Evolutionary conservation across 1,140 invertebrate genomes (phyloP), one percentile per base, ranked within the genome.

Genomic region (Monochamus saltuarius): DNA sequence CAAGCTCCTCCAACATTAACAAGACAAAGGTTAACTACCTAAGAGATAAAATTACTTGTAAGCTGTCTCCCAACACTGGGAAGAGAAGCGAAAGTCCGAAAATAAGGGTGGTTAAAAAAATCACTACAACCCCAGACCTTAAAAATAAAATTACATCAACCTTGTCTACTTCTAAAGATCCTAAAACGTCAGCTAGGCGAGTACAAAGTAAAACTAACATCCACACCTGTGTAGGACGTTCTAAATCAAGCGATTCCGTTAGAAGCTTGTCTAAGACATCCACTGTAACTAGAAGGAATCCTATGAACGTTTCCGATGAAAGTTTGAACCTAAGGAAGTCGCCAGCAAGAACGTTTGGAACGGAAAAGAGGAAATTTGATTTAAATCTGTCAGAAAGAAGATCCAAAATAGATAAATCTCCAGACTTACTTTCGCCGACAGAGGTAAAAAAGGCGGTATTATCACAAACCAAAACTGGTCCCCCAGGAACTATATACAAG

Each of bases 371-470:
- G 34, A 73, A 72, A 47, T 61, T 68, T 42, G 66, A 73, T 45
- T 51, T 72, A 17, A 60, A 49, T 49, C 22, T 53, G 7, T 10
- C 35, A 0, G 19, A 40, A 39, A 13, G 34, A 16, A 56, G 39
- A 35, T 35, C 29, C n/a, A 77, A 72, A 56, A 65, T 81, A 6
- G 74, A 74, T 19, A 79, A 76, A 62, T 81, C 79, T 2, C 78
- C 82, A 0, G 83, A 84, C 42, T 67, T 88, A 1, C 77, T 84
- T 34, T 84, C 83, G 1, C 81, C 83, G 0, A 77, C 77, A 36
- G 83, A 87, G 67, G 82, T 84, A 1, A 82, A 81, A 54, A 85
- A 83, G 69, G 81, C 79, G 1, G 69, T 85, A 17, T 80, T 79
- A 16, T 80, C 75, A 45, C 73, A 75, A 16, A 66, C 67, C 1